These are phyloP conservation scores for Centropristis striata DNA, from an alignment of 2,113 vertebrate species.

Conservation along the genomic window DNA sequence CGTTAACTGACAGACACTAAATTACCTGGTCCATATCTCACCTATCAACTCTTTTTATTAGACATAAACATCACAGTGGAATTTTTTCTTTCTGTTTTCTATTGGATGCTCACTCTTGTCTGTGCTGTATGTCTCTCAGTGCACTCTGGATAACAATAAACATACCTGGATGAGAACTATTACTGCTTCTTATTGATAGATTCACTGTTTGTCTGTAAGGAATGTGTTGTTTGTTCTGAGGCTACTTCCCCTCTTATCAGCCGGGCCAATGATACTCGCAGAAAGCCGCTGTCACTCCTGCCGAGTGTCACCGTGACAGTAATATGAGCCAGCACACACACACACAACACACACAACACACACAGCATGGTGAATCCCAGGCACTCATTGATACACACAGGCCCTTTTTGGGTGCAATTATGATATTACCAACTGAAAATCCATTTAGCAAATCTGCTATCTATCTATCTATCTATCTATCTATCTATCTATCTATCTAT, in stretches of 20 bases:
- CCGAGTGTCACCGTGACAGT: constrained; percentile 55
- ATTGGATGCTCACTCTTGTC: constrained; percentile 22
- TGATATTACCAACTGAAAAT: not conserved
- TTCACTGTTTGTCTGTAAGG: not conserved
- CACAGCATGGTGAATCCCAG: constrained; percentile 8
- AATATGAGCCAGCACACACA: constrained; percentile 29
- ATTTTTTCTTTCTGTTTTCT: constrained; percentile 21
- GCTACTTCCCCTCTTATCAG: constrained; percentile 43
- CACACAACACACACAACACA: constrained; percentile 15
- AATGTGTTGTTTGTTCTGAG: constrained; percentile 33
- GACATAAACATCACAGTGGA: constrained; percentile 8
- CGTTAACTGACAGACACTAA: constrained; percentile 1
- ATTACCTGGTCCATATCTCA: constrained; percentile 17
- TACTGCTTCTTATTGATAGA: constrained; percentile 7
- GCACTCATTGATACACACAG: constrained; percentile 17
- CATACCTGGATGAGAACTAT: constrained; percentile 59
- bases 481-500: too few species aligned
- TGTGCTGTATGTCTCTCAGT: constrained; percentile 54
- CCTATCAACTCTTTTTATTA: constrained; percentile 28
- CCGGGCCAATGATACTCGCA: constrained; percentile 65
- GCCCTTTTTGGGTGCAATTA: not conserved
- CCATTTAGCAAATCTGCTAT: too few species aligned
- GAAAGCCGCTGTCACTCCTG: constrained; percentile 70
- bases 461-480: too few species aligned
- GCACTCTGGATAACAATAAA: constrained; percentile 75